phyloP scores from a whole-genome alignment of 2,113 vertebrate species.

The Crotalus viridis region DNA sequence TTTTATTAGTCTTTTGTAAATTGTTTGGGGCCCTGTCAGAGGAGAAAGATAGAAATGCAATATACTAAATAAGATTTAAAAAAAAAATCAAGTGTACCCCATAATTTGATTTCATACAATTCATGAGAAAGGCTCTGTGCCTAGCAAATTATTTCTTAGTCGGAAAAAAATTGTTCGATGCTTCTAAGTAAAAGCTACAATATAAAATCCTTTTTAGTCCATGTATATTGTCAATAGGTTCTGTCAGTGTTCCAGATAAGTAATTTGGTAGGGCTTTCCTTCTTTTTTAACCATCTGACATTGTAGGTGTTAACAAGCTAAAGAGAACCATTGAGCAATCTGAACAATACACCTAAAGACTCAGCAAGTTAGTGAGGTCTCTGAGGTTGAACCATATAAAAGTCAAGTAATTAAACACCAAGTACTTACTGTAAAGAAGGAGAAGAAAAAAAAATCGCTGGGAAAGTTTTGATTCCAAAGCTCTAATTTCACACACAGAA shows the following conservation, averaged over 20 bases:
- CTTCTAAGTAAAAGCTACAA: slow-evolving; percentile 21
- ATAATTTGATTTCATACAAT: not conserved
- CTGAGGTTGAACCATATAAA: slow-evolving; percentile 61
- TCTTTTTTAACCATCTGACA: not conserved
- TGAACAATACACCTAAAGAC: slow-evolving; percentile 39
- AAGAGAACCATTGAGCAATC: slow-evolving; percentile 17
- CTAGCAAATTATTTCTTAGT: not conserved
- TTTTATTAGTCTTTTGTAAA: not conserved
- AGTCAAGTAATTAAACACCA: slow-evolving; percentile 70
- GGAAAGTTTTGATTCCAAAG: slow-evolving; percentile 61
- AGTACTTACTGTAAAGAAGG: slow-evolving; percentile 56
- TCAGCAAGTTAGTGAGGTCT: slow-evolving; percentile 55
- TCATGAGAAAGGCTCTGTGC: not conserved
- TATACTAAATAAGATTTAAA: not conserved
- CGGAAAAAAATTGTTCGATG: not conserved
- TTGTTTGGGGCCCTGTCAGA: not conserved
- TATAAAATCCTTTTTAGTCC: slow-evolving; percentile 11
- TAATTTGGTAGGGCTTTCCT: not conserved
- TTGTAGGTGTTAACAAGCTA: slow-evolving; percentile 37
- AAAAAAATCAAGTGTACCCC: not conserved
- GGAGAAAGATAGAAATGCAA: not conserved
- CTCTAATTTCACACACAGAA: slow-evolving; percentile 67
- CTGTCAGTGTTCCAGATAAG: not conserved
- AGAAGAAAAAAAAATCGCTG: slow-evolving; percentile 26
- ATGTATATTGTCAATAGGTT: not conserved